phyloP scores from a whole-genome alignment of 2,888 invertebrate genomes.

The Neoascia interrupta region DNA sequence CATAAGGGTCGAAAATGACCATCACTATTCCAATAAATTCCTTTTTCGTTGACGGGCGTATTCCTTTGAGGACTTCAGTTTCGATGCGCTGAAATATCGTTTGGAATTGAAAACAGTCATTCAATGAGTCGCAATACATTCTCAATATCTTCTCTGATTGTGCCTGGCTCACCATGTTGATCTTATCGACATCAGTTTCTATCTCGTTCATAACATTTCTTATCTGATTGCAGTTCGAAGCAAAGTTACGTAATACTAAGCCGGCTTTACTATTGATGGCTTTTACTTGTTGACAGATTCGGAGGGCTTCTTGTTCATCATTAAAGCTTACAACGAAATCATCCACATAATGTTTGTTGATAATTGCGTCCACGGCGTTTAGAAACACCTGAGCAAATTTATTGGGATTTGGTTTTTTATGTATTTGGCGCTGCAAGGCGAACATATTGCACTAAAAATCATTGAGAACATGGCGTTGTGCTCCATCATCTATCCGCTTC shows the following conservation, averaged over 20 bases:
- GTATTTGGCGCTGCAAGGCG: neutral
- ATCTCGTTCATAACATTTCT: neutral
- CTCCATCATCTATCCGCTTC: neutral
- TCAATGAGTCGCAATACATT: slow-evolving; percentile 60
- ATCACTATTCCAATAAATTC: slow-evolving; percentile 30
- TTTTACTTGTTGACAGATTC: neutral
- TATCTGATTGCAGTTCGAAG: slow-evolving; percentile 5
- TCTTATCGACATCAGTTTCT: neutral
- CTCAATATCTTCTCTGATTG: slow-evolving; percentile 25
- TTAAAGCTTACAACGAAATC: slow-evolving; percentile 51
- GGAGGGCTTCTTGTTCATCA: slow-evolving; percentile 10
- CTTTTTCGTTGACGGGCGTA: slow-evolving; percentile 32
- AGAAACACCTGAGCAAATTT: neutral
- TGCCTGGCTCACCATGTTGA: neutral
- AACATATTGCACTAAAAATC: neutral
- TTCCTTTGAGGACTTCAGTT: slow-evolving; percentile 17
- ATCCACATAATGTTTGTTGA: slow-evolving; percentile 50
- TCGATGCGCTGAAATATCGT: slow-evolving; percentile 21
- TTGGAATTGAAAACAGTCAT: slow-evolving; percentile 56
- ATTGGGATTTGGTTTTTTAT: neutral
- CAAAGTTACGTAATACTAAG: slow-evolving; percentile 13
- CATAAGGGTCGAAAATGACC: slow-evolving; percentile 52
- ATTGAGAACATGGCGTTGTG: neutral
- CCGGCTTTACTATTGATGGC: neutral
- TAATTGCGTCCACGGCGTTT: slow-evolving; percentile 2